Evolutionary conservation across 2,797 vertebrate genomes (phyloP).

Genomic region (Neosalanx taihuensis): DNA sequence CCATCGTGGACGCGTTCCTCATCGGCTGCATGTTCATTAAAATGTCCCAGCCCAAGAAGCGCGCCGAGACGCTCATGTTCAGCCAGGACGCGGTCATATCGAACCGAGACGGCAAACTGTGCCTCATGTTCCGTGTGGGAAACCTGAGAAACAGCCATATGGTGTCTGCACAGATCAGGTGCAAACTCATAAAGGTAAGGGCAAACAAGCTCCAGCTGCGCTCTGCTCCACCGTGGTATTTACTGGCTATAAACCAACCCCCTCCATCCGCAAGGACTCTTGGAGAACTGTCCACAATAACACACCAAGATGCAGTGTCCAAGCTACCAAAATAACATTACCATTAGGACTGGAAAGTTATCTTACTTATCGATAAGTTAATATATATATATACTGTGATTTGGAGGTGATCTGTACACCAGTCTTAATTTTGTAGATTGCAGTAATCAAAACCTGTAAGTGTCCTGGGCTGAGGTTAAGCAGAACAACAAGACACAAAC

Average conservation of each 20-base stretch:
- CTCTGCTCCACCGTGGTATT: constrained; percentile 8
- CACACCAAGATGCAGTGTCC: not conserved
- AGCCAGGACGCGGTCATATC: constrained; percentile 86
- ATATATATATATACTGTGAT: not conserved
- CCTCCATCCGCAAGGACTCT: not conserved
- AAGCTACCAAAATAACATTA: not conserved
- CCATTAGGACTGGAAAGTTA: not conserved
- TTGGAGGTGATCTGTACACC: not conserved
- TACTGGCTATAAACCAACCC: constrained; percentile 7
- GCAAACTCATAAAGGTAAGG: constrained; percentile 91
- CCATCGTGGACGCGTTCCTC: constrained; percentile 89
- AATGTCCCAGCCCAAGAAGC: constrained; percentile 93
- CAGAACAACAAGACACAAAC: constrained; percentile 23
- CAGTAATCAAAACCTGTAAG: not conserved
- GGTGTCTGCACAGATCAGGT: constrained; percentile 92
- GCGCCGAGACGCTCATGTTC: constrained; percentile 92
- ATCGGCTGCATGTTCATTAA: constrained; percentile 96
- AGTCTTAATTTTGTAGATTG: too few relatives aligned
- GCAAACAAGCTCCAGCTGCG: not conserved
- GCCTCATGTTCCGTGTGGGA: constrained; percentile 91
- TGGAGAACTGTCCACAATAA: not conserved
- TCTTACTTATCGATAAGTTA: not conserved
- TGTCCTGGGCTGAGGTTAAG: constrained; percentile 13
- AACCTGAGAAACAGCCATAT: constrained; percentile 94
- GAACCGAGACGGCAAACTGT: constrained; percentile 86